Conservation (phyloP, 2,113 vertebrate genomes). For the Alligator mississippiensis region DNA sequence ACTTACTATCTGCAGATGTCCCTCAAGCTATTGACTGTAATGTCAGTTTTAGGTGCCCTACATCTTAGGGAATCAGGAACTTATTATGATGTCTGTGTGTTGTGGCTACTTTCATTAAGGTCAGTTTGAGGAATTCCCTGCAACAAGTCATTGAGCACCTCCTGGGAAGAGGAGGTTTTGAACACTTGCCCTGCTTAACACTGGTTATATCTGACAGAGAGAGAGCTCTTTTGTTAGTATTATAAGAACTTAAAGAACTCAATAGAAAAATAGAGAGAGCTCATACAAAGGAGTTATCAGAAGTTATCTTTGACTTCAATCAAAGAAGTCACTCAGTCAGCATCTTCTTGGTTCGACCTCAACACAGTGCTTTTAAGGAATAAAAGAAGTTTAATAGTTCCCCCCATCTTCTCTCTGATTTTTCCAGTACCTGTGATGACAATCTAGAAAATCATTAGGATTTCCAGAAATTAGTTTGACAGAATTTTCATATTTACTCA, state of each 20-base stretch:
- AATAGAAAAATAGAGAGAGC: not conserved
- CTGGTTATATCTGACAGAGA: not conserved
- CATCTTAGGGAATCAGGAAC: not conserved
- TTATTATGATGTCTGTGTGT: not conserved
- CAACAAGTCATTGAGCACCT: not conserved
- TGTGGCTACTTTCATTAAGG: not conserved
- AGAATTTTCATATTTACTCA: not conserved
- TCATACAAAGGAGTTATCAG: not conserved
- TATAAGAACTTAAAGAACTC: not conserved
- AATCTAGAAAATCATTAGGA: not conserved
- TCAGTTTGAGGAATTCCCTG: not conserved
- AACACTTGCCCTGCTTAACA: not conserved
- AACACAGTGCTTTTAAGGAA: not conserved
- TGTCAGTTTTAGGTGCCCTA: not conserved
- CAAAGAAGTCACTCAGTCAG: not conserved
- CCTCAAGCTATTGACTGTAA: not conserved
- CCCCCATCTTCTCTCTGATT: not conserved
- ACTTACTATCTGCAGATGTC: not conserved
- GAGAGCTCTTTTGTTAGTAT: not conserved
- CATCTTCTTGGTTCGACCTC: not conserved
- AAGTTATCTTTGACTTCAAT: not conserved
- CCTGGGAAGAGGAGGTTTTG: not conserved
- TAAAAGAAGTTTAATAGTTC: not conserved
- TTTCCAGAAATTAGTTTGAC: fast-evolving
- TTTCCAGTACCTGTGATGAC: not conserved